These are phyloP conservation scores for Buathra laborator DNA, from an alignment of 2,888 invertebrate species.

Conservation along the genomic window DNA sequence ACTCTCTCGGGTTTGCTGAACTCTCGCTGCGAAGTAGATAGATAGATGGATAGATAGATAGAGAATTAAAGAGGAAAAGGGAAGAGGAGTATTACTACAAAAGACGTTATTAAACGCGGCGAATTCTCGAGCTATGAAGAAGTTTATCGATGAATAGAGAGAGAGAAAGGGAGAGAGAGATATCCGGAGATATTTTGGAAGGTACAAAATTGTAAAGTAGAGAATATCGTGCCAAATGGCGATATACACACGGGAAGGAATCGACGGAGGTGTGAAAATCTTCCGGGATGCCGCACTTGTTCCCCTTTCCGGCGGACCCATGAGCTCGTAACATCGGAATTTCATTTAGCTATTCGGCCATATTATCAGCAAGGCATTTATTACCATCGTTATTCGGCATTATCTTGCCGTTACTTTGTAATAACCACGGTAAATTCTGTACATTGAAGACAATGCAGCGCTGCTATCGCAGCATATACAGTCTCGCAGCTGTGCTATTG, in stretches of 20 bases:
- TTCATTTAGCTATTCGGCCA: conserved; percentile 20
- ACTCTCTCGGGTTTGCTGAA: conserved; percentile 37
- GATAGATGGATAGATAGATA: neutral
- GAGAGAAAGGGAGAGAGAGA: neutral
- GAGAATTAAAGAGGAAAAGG: neutral
- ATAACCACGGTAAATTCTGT: neutral
- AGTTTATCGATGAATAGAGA: conserved; percentile 53
- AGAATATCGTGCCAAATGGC: conserved; percentile 35
- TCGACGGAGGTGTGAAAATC: conserved; percentile 14
- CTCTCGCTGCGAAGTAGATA: conserved; percentile 7
- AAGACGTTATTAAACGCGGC: conserved; percentile 54
- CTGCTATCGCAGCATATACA: neutral
- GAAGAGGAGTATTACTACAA: conserved; percentile 19
- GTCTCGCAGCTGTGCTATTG: neutral
- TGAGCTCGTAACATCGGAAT: neutral
- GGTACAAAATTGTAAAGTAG: conserved; percentile 23
- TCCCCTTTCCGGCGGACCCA: neutral
- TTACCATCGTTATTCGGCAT: conserved; percentile 7
- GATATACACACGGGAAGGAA: conserved; percentile 10
- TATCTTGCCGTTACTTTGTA: neutral
- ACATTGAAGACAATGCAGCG: neutral
- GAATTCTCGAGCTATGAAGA: conserved; percentile 55
- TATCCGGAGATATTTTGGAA: conserved; percentile 41
- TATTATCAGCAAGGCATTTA: conserved; percentile 6
- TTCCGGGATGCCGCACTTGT: neutral